Base-by-base conservation (phyloP, 1,140 invertebrate genomes). In the Wiebesia pumilae region DNA sequence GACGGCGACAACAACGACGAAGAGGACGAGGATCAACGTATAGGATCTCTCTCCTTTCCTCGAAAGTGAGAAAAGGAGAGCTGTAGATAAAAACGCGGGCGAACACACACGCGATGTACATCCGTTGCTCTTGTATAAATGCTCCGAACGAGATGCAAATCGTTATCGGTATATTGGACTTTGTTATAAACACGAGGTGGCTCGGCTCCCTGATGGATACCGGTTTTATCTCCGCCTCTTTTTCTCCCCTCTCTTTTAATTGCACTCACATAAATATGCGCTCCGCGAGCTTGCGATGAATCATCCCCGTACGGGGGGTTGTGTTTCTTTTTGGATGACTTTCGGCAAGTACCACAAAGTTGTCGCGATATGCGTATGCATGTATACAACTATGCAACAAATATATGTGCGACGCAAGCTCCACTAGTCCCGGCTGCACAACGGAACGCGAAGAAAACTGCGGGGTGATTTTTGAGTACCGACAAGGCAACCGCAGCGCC, bases 331-430 rank as follows among this genome's bases (percentile, higher is more conserved):
- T 65, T 21, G 14, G 38, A 81, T 67, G 47, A 81, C 69, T 81
- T 40, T n/a, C 62, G 14, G 4, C n/a, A 47, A 67, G 21, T 81
- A 67, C 38, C 24, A 75, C 71, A 27, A n/a, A 75, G 19, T 43
- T 43, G 27, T n/a, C 24, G 2, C 24, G 38, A 43, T 40, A 43
- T 75, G 14, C n/a, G 9, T 75, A n/a, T 75, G 21, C 38, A 75
- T 75, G 24, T 75, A 12, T 43, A 43, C 12, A 75, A n/a, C 21
- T 75, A n/a, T n/a, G 6, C 7, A n/a, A 75, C 12, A 75, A 27
- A 75, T 43, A 40, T 21, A 19, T 71, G 33, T 75, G 71, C 71
- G 71, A 75, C 38, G 21, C 71, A 75, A 75, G 71, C 71, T 75
- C 71, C 71, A 75, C 71, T 40, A 75, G 4, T 43, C 38, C 71